These are phyloP conservation scores for Hedychridium roseum DNA, from an alignment of 2,888 invertebrate species.

Conservation along the genomic window DNA sequence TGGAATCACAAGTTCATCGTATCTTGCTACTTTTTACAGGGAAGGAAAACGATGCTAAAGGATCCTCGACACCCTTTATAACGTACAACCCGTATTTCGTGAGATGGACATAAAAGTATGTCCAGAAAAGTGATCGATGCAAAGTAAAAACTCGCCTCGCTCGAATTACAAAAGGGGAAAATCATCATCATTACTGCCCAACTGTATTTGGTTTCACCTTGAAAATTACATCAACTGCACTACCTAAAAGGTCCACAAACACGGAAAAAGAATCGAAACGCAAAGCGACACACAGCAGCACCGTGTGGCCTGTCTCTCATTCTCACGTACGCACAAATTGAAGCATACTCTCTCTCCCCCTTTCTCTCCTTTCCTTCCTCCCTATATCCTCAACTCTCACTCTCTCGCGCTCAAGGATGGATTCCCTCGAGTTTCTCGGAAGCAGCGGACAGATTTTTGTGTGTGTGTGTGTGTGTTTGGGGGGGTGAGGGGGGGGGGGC, in stretches of 20 bases:
- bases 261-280: constrained; percentile 22
- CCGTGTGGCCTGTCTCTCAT: constrained; percentile 4
- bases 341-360: constrained; percentile 19
- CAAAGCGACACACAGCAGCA: no score
- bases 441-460: constrained; percentile 57
- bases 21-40: no score
- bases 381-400: constrained; percentile 11
- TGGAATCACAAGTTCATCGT: no score
- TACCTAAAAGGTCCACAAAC: constrained; percentile 5
- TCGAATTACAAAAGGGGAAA: no score
- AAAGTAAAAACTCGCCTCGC: no score
- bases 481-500: no score
- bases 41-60: no score
- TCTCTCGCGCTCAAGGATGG: constrained; percentile 33
- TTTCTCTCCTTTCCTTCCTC: constrained; percentile 16
- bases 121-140: no score
- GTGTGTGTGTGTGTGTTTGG: no score
- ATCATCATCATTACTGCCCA: constrained; percentile 39
- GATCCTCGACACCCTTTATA: no score
- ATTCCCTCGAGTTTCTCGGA: constrained; percentile 50
- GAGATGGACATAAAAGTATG: no score
- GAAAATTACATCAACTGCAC: constrained; percentile 37
- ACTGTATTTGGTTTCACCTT: constrained; percentile 44
- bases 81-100: no score
- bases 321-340: neutral